phyloP scores from a whole-genome alignment of 1,140 invertebrate species.

The Apis cerana region DNA sequence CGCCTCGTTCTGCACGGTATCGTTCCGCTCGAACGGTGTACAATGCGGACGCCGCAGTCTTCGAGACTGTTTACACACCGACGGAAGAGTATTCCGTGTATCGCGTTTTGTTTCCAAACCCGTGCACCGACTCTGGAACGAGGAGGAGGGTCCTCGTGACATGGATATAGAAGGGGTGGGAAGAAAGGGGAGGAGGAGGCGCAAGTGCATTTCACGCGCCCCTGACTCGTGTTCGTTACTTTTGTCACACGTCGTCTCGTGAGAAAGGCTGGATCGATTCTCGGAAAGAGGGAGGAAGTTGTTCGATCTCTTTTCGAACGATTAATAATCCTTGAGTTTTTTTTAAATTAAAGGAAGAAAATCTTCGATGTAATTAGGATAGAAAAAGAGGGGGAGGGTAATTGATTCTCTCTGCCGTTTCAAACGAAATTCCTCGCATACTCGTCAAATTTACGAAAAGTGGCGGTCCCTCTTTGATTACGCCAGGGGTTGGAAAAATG shows the following conservation, averaged over 20 bases:
- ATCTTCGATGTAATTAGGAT: too few species aligned
- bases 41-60: constrained; percentile 36
- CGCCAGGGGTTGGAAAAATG: not conserved
- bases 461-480: not conserved
- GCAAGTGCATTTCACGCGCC: constrained; percentile 20
- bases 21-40: constrained; percentile 29
- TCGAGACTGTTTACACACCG: constrained; percentile 42
- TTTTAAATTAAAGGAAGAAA: too few species aligned
- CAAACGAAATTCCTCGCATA: not conserved
- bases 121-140: not conserved
- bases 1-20: constrained; percentile 4
- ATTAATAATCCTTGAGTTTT: too few species aligned
- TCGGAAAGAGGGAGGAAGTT: too few species aligned
- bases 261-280: too few species aligned
- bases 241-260: not conserved
- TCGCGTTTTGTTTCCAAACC: constrained; percentile 27
- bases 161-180: not conserved
- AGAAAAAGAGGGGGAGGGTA: not conserved
- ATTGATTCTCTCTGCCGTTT: not conserved
- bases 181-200: too few species aligned
- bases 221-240: constrained; percentile 1
- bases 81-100: not conserved
- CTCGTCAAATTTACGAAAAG: not conserved
- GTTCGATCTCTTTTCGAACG: too few species aligned
- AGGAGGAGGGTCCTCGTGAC: not conserved